These are phyloP conservation scores for Bhutanitis thaidina DNA, from an alignment of 2,888 invertebrate species.

Conservation along the genomic window DNA sequence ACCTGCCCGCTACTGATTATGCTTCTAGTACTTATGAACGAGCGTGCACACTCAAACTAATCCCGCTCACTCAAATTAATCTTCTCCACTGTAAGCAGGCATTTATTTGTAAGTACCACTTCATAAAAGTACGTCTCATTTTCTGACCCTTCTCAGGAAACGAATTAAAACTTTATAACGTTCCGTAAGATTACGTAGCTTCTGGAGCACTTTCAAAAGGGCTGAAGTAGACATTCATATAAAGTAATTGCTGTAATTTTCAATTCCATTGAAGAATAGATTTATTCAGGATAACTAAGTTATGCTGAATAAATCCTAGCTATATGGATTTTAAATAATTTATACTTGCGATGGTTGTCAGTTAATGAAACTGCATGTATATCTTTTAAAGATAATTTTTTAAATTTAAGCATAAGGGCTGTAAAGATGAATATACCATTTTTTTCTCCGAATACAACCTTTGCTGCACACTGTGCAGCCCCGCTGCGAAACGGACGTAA, in stretches of 20 bases:
- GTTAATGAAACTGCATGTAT: too few species aligned
- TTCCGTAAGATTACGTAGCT: conserved; percentile 21
- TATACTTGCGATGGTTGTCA: too few species aligned
- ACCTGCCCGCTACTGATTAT: background rate
- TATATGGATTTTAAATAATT: too few species aligned
- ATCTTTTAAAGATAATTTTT: too few species aligned
- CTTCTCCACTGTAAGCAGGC: conserved; percentile 10
- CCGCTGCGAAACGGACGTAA: too few species aligned
- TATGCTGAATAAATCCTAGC: too few species aligned
- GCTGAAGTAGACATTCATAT: background rate
- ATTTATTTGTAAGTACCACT: conserved; percentile 19
- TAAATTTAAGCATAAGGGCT: too few species aligned
- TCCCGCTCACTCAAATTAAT: conserved; percentile 17
- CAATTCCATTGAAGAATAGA: background rate
- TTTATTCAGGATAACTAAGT: too few species aligned
- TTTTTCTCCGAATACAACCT: too few species aligned
- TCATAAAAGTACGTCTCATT: conserved; percentile 15
- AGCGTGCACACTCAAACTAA: conserved; percentile 16
- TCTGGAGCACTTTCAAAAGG: background rate
- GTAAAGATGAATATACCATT: too few species aligned
- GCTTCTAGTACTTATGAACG: conserved; percentile 9
- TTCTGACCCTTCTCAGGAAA: conserved; percentile 12
- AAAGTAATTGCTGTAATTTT: background rate
- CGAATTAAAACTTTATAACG: conserved; percentile 25
- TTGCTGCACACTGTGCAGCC: too few species aligned